Conservation (phyloP, 2,797 vertebrate species). For the Serranus cabrilla region DNA sequence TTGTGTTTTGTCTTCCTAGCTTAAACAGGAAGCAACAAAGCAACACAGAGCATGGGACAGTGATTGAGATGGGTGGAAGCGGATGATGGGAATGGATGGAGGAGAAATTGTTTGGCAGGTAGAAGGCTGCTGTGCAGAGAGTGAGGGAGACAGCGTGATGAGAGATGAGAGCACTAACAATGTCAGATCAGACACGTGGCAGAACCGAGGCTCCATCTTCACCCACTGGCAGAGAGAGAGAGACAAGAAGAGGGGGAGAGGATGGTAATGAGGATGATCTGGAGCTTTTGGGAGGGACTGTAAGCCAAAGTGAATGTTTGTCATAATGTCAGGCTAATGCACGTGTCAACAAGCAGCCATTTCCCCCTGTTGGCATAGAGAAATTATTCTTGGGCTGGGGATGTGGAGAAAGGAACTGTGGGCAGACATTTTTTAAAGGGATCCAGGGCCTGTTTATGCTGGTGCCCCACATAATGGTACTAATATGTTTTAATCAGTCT, state of each 20-base stretch:
- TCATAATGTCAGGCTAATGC: conserved; percentile 61
- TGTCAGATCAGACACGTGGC: conserved; percentile 39
- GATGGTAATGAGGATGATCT: conserved; percentile 55
- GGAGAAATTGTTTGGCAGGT: conserved; percentile 18
- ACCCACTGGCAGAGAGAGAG: conserved; percentile 23
- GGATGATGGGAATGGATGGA: conserved; percentile 6
- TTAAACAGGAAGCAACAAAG: conserved; percentile 1
- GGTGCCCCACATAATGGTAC: conserved; percentile 61
- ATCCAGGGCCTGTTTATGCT: conserved; percentile 61
- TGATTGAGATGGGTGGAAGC: conserved; percentile 26
- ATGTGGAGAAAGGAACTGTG: conserved; percentile 3
- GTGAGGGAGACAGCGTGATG: conserved; percentile 21
- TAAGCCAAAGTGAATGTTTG: conserved; percentile 49
- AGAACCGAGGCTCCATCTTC: conserved; percentile 43
- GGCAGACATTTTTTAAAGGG: conserved; percentile 41
- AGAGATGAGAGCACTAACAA: conserved; percentile 28
- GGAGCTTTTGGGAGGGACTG: conserved; percentile 33
- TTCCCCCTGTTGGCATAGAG: conserved; percentile 11
- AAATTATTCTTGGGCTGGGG: conserved; percentile 8
- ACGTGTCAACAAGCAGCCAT: conserved; percentile 48
- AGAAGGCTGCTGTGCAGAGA: conserved; percentile 13
- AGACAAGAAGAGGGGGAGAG: background rate
- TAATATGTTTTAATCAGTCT: conserved; percentile 80
- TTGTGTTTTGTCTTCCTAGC: background rate
- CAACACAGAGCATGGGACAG: background rate